Percentiles rank a stretch among this genome's conserved stretches.
These are phyloP conservation scores for Tenrec ecaudatus DNA, from an alignment of 2,113 vertebrate genomes.

Conservation along the genomic window DNA sequence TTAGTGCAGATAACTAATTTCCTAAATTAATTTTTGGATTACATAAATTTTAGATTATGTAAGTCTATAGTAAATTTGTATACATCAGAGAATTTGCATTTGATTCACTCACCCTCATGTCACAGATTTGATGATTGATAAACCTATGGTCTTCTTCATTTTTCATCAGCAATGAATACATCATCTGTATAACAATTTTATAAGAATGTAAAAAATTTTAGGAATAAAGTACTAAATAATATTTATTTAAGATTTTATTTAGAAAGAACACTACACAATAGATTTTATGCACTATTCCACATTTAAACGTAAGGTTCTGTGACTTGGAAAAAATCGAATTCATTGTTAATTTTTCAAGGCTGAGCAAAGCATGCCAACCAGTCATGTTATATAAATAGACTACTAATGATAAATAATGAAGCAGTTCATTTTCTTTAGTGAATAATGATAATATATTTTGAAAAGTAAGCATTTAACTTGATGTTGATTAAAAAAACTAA, in stretches of 20 bases:
- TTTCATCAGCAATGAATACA: slow-evolving; percentile 67
- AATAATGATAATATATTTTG: slow-evolving; percentile 82
- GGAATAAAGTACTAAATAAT: slow-evolving; percentile 48
- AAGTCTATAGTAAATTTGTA: slow-evolving; percentile 60
- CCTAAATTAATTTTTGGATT: slow-evolving; percentile 49
- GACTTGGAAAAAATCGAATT: slow-evolving; percentile 75
- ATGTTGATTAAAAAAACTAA: slow-evolving; percentile 76
- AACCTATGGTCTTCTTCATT: slow-evolving; percentile 68
- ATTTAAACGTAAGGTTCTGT: slow-evolving; percentile 45
- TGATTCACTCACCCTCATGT: slow-evolving; percentile 58
- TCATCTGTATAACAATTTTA: slow-evolving; percentile 59
- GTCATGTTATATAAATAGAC: slow-evolving; percentile 72
- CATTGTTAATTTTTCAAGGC: slow-evolving; percentile 83
- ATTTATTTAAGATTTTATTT: slow-evolving; percentile 55
- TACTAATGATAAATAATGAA: slow-evolving; percentile 84
- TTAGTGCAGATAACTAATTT: slow-evolving; percentile 54
- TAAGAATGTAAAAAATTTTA: slow-evolving; percentile 60
- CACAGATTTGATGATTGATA: slow-evolving; percentile 69
- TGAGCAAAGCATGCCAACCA: slow-evolving; percentile 76
- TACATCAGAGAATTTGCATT: slow-evolving; percentile 62
- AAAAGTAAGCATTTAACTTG: slow-evolving; percentile 83
- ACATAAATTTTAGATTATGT: slow-evolving; percentile 37
- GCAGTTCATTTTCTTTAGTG: slow-evolving; percentile 82
- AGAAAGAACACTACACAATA: slow-evolving; percentile 38
- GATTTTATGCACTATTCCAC: slow-evolving; percentile 30